Conservation (phyloP, 23 tunicate species). For the Trididemnum miniatum region DNA sequence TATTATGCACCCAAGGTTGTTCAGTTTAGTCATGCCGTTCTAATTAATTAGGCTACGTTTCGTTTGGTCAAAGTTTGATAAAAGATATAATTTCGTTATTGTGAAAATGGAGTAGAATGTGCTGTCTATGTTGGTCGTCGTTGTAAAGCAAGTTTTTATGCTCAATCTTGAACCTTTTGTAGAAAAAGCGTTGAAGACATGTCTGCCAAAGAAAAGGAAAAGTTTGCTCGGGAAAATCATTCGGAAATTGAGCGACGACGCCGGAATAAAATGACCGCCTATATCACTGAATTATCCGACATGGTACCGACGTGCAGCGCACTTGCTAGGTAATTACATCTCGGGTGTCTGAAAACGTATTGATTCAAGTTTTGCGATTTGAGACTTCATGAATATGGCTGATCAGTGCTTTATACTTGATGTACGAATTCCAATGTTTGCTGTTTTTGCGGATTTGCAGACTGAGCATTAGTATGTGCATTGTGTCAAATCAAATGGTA, state of each 20-base stretch:
- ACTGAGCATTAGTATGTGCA: too few species aligned
- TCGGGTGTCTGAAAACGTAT: too few species aligned
- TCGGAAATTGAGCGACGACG: conserved; percentile 89
- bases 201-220: conserved; percentile 91
- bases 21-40: background rate
- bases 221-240: conserved; percentile 93
- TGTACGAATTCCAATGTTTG: too few species aligned
- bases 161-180: background rate
- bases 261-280: conserved; percentile 96
- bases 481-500: too few species aligned
- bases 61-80: too few species aligned
- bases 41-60: too few species aligned
- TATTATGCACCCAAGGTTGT: conserved; percentile 3
- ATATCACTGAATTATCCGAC: conserved; percentile 93
- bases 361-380: background rate
- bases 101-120: background rate
- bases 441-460: too few species aligned
- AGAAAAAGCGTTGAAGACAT: conserved; percentile 82
- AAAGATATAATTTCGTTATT: too few species aligned
- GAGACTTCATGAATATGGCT: background rate
- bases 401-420: too few species aligned
- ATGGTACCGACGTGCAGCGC: conserved; percentile 99
- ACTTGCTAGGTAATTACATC: conserved; percentile 65
- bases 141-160: too few species aligned
- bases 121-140: background rate